Conservation (phyloP, 1,140 invertebrate genomes). For the Battus philenor region DNA sequence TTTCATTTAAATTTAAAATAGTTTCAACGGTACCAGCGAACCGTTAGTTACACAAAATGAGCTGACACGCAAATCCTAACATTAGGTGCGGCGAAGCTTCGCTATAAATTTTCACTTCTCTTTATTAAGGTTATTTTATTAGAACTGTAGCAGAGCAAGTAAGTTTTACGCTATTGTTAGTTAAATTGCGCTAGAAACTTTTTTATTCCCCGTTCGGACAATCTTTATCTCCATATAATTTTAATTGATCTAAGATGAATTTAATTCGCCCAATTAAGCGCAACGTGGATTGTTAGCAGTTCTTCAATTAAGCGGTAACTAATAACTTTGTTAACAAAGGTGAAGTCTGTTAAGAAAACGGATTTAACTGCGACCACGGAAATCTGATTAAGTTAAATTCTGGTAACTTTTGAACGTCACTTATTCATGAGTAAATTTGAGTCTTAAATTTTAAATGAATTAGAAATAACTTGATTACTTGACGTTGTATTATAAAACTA, state of each 20-base stretch:
- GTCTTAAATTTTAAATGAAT: slow-evolving; percentile 49
- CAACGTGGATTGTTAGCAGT: slow-evolving; percentile 38
- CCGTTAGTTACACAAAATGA: slow-evolving; percentile 63
- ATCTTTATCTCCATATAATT: slow-evolving; percentile 8
- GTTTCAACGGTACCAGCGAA: slow-evolving; percentile 46
- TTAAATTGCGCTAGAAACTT: neutral
- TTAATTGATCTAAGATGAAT: slow-evolving; percentile 20
- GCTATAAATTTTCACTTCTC: slow-evolving; percentile 12
- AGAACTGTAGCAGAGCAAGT: slow-evolving; percentile 5
- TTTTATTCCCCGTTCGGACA: slow-evolving; percentile 2
- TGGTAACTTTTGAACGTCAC: slow-evolving; percentile 60
- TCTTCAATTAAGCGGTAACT: slow-evolving; percentile 47
- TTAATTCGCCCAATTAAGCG: slow-evolving; percentile 26
- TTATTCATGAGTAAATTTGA: slow-evolving; percentile 48
- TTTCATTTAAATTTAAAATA: too few relatives aligned
- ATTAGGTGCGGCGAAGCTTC: slow-evolving; percentile 24
- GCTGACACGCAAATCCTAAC: slow-evolving; percentile 60
- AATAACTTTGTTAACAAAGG: slow-evolving; percentile 52
- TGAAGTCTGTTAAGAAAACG: slow-evolving; percentile 58
- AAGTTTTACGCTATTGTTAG: slow-evolving; percentile 7
- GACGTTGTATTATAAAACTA: too few relatives aligned
- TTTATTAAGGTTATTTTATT: slow-evolving; percentile 9
- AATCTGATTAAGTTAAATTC: slow-evolving; percentile 65
- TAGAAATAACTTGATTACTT: slow-evolving; percentile 37
- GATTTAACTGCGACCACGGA: slow-evolving; percentile 50